phyloP scores from a whole-genome alignment of 2,797 vertebrate genomes.

The Xiphophorus birchmanni region DNA sequence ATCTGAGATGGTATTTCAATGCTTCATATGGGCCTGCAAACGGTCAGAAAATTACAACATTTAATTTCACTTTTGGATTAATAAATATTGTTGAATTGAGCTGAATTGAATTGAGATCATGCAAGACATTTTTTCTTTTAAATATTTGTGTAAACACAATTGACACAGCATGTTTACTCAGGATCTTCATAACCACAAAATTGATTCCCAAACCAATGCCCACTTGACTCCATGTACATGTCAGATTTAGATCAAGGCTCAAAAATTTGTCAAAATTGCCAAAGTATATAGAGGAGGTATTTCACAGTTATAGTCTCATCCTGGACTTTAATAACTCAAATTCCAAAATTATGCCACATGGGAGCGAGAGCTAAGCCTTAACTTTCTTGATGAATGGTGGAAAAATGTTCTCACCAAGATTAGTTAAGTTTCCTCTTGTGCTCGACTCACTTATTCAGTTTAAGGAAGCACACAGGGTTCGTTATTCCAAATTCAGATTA shows the following conservation, averaged over 20 bases:
- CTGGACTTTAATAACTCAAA: not conserved
- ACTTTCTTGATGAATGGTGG: not conserved
- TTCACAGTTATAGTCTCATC: not conserved
- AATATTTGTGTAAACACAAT: not conserved
- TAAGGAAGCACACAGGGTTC: not conserved
- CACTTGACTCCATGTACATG: not conserved
- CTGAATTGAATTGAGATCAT: not conserved
- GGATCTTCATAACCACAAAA: not conserved
- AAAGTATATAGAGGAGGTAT: not conserved
- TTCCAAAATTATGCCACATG: not conserved
- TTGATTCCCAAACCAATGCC: not conserved
- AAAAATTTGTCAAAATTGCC: not conserved
- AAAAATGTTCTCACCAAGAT: not conserved
- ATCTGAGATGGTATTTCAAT: not conserved
- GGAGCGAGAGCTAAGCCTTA: not conserved
- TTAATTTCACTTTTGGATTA: too few species aligned
- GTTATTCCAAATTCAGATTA: not conserved
- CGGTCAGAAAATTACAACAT: not conserved
- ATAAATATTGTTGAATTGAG: not conserved
- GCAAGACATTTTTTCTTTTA: not conserved
- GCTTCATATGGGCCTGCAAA: not conserved
- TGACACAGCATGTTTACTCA: not conserved
- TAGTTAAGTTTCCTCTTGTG: not conserved
- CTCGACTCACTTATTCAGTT: not conserved
- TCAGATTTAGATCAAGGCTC: not conserved